phyloP scores from a whole-genome alignment of 2,888 invertebrate genomes.

The Eupithecia subfuscata region DNA sequence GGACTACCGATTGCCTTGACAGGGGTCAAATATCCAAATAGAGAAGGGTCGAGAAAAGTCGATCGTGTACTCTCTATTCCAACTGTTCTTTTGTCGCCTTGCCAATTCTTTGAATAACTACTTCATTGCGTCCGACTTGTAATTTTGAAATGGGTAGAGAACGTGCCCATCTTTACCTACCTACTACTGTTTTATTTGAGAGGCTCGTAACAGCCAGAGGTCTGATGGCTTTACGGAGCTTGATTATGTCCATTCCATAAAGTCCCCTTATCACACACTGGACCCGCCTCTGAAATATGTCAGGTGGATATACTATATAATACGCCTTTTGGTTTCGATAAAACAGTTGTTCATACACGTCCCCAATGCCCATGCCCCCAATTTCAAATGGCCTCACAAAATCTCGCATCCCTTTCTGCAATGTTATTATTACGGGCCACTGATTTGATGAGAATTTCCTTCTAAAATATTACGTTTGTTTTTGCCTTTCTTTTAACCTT shows the following conservation, averaged over 20 bases:
- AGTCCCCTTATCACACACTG: constrained; percentile 32
- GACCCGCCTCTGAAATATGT: constrained; percentile 48
- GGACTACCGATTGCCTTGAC: constrained; percentile 67
- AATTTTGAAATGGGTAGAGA: not conserved
- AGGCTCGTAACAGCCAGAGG: not conserved
- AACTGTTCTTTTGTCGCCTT: constrained; percentile 27
- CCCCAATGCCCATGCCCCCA: constrained; percentile 64
- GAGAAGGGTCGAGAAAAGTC: constrained; percentile 49
- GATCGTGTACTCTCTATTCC: constrained; percentile 42
- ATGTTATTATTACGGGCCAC: constrained; percentile 76
- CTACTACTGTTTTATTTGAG: not conserved
- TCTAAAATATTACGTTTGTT: constrained; percentile 35
- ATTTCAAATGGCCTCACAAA: constrained; percentile 72
- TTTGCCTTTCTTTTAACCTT: constrained; percentile 15
- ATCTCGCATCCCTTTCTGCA: constrained; percentile 73
- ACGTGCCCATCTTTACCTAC: not conserved
- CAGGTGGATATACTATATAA: constrained; percentile 38
- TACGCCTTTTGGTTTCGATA: constrained; percentile 54
- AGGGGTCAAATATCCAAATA: constrained; percentile 71
- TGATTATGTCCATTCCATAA: constrained; percentile 28
- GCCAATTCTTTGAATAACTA: constrained; percentile 8
- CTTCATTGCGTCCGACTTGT: not conserved
- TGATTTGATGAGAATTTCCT: constrained; percentile 68
- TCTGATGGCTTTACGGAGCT: constrained; percentile 13
- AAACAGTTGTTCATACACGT: constrained; percentile 50